A percentile compares a stretch with the other conserved stretches of the same genome.
Conservation (phyloP, 2,113 vertebrate species). For the Alexandromys fortis region DNA sequence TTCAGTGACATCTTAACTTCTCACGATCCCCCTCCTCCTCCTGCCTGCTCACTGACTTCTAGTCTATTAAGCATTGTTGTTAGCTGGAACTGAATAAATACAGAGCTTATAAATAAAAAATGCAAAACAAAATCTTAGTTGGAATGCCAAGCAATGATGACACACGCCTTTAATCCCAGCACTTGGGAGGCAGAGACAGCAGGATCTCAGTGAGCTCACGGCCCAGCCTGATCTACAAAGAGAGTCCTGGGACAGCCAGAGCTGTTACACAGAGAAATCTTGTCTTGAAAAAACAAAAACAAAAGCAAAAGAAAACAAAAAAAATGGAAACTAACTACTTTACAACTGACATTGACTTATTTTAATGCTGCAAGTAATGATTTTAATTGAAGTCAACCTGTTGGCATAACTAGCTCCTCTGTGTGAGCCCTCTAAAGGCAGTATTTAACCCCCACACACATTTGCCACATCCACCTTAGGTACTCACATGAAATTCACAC, state of each 20-base stretch:
- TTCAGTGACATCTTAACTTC: neutral
- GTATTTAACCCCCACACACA: too few species aligned
- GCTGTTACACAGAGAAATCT: neutral
- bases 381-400: neutral
- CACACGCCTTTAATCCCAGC: neutral
- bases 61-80: neutral
- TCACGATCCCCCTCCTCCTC: too few species aligned
- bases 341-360: neutral
- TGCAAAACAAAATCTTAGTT: neutral
- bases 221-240: neutral
- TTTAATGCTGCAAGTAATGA: slow-evolving; percentile 19
- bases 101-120: slow-evolving; percentile 6
- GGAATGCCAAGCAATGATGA: neutral
- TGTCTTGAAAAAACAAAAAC: neutral
- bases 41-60: neutral
- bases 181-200: neutral
- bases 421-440: neutral
- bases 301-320: neutral
- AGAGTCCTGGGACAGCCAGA: neutral
- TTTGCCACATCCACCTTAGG: accelerated
- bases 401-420: neutral
- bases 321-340: neutral
- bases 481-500: slow-evolving; percentile 99
- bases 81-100: neutral
- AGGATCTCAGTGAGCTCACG: neutral